phyloP scores from a whole-genome alignment of 2,113 vertebrate genomes.

The Neopipo cinnamomea region DNA sequence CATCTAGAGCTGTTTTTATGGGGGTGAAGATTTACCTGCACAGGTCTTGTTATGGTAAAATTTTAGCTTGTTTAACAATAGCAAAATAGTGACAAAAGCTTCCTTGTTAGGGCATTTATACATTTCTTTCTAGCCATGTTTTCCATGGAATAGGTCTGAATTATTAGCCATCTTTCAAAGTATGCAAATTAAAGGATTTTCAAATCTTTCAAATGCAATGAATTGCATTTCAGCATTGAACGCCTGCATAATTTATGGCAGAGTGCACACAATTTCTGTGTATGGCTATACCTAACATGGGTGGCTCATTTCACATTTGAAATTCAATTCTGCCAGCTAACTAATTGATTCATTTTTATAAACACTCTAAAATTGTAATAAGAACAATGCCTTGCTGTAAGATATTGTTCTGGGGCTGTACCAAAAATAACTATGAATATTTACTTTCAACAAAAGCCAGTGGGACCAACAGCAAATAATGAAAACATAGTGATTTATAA shows the following conservation, averaged over 20 bases:
- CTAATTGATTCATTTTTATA: conserved; percentile 50
- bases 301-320: conserved; percentile 14
- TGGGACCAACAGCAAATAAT: background rate
- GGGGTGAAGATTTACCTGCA: background rate
- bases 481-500: background rate
- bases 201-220: background rate
- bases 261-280: background rate
- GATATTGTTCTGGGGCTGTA: background rate
- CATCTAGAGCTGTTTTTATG: background rate
- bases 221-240: background rate
- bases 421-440: conserved; percentile 20
- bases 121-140: background rate
- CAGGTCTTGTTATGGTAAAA: background rate
- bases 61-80: background rate
- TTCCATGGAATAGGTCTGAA: background rate
- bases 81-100: background rate
- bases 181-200: background rate
- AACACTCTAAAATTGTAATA: background rate
- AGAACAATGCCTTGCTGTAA: conserved; percentile 1
- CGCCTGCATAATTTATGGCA: background rate
- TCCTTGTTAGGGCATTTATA: background rate
- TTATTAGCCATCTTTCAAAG: conserved; percentile 14
- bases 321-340: conserved; percentile 20
- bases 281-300: background rate
- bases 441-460: conserved; percentile 9